These are phyloP conservation scores for Paragorgia papillata DNA, from an alignment of 92 coral and sea anemone species.

Conservation along the genomic window DNA sequence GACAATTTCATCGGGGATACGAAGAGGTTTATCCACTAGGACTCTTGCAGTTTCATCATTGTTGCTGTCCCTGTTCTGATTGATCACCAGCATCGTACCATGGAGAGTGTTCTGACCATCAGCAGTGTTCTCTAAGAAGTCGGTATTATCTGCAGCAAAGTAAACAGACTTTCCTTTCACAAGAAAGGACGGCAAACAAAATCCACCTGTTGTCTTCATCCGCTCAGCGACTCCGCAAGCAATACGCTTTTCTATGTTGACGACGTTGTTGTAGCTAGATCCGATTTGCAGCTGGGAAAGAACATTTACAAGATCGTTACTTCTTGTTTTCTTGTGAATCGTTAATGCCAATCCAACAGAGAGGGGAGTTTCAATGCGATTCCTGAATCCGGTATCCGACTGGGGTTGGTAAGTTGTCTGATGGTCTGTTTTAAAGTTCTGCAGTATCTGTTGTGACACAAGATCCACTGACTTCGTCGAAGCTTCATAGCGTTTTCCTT, in stretches of 20 bases:
- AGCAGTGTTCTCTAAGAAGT: constrained; percentile 37
- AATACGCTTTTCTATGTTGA: constrained; percentile 43
- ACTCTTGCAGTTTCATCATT: constrained; percentile 10
- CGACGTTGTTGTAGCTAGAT: constrained; percentile 26
- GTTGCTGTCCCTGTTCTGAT: constrained; percentile 43
- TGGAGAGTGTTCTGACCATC: constrained; percentile 43
- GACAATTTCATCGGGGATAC: constrained; percentile 15
- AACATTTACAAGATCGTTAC: constrained; percentile 46
- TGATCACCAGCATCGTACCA: constrained; percentile 38
- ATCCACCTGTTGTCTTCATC: constrained; percentile 31
- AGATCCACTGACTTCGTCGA: too few relatives aligned
- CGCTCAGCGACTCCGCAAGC: constrained; percentile 41
- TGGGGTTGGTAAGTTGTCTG: too few relatives aligned
- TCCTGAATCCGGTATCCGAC: too few relatives aligned
- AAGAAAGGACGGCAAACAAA: constrained; percentile 40
- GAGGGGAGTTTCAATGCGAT: too few relatives aligned
- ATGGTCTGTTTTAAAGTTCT: too few relatives aligned
- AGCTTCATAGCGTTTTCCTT: too few relatives aligned
- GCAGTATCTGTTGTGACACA: too few relatives aligned
- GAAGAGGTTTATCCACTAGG: constrained; percentile 8
- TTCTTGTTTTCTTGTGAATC: too few relatives aligned
- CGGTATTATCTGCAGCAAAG: constrained; percentile 45
- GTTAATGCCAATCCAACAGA: too few relatives aligned
- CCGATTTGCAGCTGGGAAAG: constrained; percentile 46
- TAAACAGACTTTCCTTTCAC: constrained; percentile 9